Percentiles rank a stretch among this genome's conserved stretches.
These are phyloP conservation scores for Julus scanicus DNA, from an alignment of 2,888 invertebrate species.

Conservation along the genomic window DNA sequence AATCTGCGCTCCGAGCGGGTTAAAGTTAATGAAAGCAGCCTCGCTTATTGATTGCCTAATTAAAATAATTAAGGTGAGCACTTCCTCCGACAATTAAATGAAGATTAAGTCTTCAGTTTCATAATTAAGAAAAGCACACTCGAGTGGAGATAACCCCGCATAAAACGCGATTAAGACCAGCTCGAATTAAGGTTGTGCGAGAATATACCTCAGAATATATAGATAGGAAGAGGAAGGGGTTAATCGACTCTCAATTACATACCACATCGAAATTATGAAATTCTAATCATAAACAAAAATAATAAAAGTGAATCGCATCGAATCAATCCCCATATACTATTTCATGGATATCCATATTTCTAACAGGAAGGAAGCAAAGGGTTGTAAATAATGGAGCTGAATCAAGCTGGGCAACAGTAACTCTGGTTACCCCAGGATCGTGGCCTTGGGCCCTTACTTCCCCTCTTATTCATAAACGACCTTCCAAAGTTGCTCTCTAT, in stretches of 20 bases:
- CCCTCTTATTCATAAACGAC: too few species aligned
- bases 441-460: too few species aligned
- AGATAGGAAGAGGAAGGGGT: not conserved
- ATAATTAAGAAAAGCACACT: too few species aligned
- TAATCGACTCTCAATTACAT: not conserved
- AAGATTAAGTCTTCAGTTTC: slow-evolving; percentile 22
- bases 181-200: not conserved
- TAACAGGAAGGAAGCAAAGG: too few species aligned
- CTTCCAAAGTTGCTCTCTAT: too few species aligned
- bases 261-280: not conserved
- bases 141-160: not conserved
- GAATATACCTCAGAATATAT: not conserved
- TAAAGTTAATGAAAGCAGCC: slow-evolving; percentile 22
- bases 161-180: not conserved
- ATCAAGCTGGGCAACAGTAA: too few species aligned
- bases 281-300: too few species aligned
- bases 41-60: not conserved
- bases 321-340: too few species aligned
- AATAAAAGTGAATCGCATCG: too few species aligned
- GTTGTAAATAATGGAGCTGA: too few species aligned
- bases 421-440: too few species aligned
- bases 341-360: too few species aligned
- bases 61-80: slow-evolving; percentile 33
- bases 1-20: slow-evolving; percentile 11
- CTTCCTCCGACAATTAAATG: not conserved